phyloP scores from a whole-genome alignment of 1,140 invertebrate genomes.

The Heliconius hermathena region DNA sequence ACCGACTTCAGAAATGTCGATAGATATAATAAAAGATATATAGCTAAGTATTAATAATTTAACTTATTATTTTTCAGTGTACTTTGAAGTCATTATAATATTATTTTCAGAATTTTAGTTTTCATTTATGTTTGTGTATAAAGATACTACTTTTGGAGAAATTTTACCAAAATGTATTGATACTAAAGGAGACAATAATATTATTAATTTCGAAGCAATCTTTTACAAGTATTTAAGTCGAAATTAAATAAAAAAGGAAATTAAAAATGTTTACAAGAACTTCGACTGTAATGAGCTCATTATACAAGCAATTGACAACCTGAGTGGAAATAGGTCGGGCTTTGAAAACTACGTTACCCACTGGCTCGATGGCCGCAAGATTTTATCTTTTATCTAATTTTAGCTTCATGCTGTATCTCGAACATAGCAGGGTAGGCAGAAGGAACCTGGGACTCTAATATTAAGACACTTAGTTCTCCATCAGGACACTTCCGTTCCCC shows the following conservation, averaged over 20 bases:
- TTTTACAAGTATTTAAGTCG: not conserved
- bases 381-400: not conserved
- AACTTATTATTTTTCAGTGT: too few species aligned
- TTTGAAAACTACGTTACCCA: not conserved
- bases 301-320: conserved; percentile 7
- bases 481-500: too few species aligned
- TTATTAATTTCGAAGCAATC: not conserved
- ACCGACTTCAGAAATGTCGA: too few species aligned
- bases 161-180: too few species aligned
- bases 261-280: conserved; percentile 2
- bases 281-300: not conserved
- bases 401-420: not conserved
- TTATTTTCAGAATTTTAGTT: too few species aligned
- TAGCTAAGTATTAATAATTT: too few species aligned
- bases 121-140: too few species aligned
- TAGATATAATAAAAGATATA: too few species aligned
- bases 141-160: too few species aligned
- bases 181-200: not conserved
- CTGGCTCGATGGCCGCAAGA: not conserved
- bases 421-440: not conserved
- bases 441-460: not conserved
- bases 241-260: conserved; percentile 3
- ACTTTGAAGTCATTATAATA: too few species aligned
- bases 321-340: conserved; percentile 2
- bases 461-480: not conserved